Evolutionary conservation across 1,140 invertebrate species (phyloP), one percentile per base, ranked within the genome.

Genomic region (Formica exsecta): DNA sequence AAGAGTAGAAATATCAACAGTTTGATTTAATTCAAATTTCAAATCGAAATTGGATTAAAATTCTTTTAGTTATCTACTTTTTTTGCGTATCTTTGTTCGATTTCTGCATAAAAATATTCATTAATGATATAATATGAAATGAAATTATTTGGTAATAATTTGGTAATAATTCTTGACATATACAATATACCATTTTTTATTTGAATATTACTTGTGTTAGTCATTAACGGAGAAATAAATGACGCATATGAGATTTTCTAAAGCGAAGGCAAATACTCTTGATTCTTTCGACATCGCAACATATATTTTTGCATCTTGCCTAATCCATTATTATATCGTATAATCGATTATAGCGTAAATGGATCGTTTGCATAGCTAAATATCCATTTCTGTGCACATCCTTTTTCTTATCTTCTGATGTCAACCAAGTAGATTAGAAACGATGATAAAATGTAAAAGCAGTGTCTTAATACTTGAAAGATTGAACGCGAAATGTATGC

Each of bases 341-440:
- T 54, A 54, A 71, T 71, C 25, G 16, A 71, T 71, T 32, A 54
- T 71, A 51, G 19, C 8, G 7, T 9, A 51, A 71, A 51, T 9
- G 25, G 22, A 16, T 71, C 44, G 8, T 1, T 71, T 54, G 44
- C 6, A 48, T 71, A 44, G n/a, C 7, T 38, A 51, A 71, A 44
- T 68, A 68, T 66, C 11, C n/a, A 41, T 32, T 64, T 64, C 13
- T 29, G 29, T 29, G 11, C 11, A 41, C 9, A 44, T 68, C 25
- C 11, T 38, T 0, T 22, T n/a, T 54, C 7, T 57, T 19, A 16
- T 54, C 4, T 54, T 57, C 7, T 57, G 19, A 57, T 57, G 22
- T 16, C n/a, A 57, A 57, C 22, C 19, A 22, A 22, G 11, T 22
- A 32, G 29, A 66, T 66, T 25, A 38, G 9, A 66, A 66, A 38